Evolutionary conservation across 1,140 invertebrate genomes (phyloP).

Genomic region (Orussus abietinus): DNA sequence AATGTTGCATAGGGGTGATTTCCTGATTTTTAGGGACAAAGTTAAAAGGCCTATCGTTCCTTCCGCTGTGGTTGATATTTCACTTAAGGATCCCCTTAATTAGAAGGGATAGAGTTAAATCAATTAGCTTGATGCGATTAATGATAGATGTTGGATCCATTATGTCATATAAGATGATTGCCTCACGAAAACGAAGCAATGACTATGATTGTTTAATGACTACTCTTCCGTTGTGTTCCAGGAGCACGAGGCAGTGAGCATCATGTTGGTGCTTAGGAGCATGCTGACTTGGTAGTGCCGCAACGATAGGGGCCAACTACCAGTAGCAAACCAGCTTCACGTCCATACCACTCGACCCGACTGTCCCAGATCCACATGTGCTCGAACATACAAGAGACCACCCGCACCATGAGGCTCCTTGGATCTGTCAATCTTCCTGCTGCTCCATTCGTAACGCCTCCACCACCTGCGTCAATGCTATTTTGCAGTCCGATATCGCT

Average conservation of each 20-base stretch:
- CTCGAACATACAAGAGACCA: constrained; percentile 22
- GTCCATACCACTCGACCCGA: constrained; percentile 25
- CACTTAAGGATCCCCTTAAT: too few species aligned
- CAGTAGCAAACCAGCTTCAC: constrained; percentile 16
- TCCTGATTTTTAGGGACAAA: too few species aligned
- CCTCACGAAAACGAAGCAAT: too few species aligned
- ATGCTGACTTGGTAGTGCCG: constrained; percentile 37
- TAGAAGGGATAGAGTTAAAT: too few species aligned
- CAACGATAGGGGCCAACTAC: constrained; percentile 28
- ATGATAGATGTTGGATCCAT: too few species aligned
- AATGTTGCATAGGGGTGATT: too few species aligned
- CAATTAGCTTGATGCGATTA: too few species aligned
- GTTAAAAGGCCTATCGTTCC: too few species aligned
- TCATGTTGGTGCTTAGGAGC: constrained; percentile 32
- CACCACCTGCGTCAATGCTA: constrained; percentile 20
- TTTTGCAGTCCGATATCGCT: constrained; percentile 15
- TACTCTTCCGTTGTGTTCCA: constrained; percentile 24
- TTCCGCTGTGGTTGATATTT: too few species aligned
- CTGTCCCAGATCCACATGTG: constrained; percentile 25
- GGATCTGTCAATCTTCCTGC: constrained; percentile 33
- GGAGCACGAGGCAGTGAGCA: constrained; percentile 32
- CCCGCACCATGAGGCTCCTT: constrained; percentile 42
- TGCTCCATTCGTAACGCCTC: constrained; percentile 25
- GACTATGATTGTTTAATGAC: constrained; percentile 11
- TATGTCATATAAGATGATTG: too few species aligned